These are phyloP conservation scores for Drosophila setosimentum DNA, from an alignment of 2,888 invertebrate genomes.

Conservation along the genomic window DNA sequence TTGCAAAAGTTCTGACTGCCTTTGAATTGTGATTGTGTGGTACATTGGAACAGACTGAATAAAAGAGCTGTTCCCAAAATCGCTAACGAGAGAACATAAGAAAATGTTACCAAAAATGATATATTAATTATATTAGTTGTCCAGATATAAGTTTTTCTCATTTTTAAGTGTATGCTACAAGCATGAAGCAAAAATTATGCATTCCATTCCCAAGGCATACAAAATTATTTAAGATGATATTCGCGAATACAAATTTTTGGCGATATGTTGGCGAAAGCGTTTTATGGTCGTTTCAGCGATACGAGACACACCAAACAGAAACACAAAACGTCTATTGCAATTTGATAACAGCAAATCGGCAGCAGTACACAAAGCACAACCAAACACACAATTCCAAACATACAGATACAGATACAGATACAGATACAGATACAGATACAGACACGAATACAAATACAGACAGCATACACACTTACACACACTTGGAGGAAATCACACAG, in stretches of 20 bases:
- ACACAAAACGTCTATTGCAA: conserved; percentile 67
- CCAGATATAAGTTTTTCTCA: no score
- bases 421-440: conserved; percentile 29
- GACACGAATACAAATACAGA: conserved; percentile 16
- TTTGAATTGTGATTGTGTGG: conserved; percentile 16
- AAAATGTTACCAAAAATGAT: not conserved
- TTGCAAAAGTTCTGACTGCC: conserved; percentile 39
- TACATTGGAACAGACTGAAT: not conserved
- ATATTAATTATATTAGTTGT: not conserved
- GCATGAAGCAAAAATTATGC: not conserved
- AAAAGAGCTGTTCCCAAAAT: conserved; percentile 22
- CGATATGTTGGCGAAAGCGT: conserved; percentile 3
- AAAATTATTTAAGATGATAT: not conserved
- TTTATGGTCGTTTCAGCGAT: conserved; percentile 6
- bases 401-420: conserved; percentile 11
- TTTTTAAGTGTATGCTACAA: not conserved
- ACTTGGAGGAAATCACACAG: conserved; percentile 19
- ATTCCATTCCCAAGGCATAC: not conserved
- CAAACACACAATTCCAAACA: conserved; percentile 22
- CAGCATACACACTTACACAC: not conserved
- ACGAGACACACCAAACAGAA: conserved; percentile 18
- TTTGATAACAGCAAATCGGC: conserved; percentile 69
- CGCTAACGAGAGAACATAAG: not conserved
- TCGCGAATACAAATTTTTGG: conserved; percentile 1
- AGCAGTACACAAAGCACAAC: conserved; percentile 22